Percentiles rank a stretch among this genome's conserved stretches.
Evolutionary conservation across 2,888 invertebrate genomes (phyloP).

Genomic region (Clistopyga incitator): DNA sequence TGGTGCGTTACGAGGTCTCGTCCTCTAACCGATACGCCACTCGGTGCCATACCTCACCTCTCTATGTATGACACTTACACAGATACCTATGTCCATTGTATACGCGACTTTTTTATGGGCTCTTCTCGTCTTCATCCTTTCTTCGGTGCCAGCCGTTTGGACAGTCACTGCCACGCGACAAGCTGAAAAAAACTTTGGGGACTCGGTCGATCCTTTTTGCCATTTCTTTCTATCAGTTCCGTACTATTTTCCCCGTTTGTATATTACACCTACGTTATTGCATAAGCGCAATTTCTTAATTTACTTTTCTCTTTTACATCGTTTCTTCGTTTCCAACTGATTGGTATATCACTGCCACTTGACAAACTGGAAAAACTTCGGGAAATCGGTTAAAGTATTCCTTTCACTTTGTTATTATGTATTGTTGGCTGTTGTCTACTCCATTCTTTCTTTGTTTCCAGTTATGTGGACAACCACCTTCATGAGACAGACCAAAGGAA

Average conservation of each 20-base stretch:
- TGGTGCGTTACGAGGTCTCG: conserved; percentile 32
- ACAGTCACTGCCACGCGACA: not conserved
- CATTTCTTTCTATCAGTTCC: not conserved
- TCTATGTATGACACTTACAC: not conserved
- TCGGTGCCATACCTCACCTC: not conserved
- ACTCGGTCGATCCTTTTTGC: not conserved
- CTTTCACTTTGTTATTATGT: too few relatives aligned
- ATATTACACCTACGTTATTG: too few relatives aligned
- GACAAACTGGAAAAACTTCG: too few relatives aligned
- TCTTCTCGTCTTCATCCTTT: not conserved
- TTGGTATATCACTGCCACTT: too few relatives aligned
- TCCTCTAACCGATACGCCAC: conserved; percentile 15
- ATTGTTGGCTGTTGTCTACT: too few relatives aligned
- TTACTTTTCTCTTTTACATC: not conserved
- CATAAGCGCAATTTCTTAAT: not conserved
- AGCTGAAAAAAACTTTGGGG: not conserved
- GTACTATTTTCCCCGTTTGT: not conserved
- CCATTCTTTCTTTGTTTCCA: not conserved
- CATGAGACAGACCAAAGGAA: not conserved
- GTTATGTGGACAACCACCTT: not conserved
- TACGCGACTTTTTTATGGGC: not conserved
- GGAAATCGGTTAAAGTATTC: too few relatives aligned
- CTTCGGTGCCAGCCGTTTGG: not conserved
- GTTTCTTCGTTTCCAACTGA: too few relatives aligned
- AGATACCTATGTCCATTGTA: conserved; percentile 18